Percentiles rank a stretch among this genome's conserved stretches.
These are phyloP conservation scores for Hydropotes inermis DNA, from an alignment of 2,113 vertebrate genomes.

Conservation along the genomic window DNA sequence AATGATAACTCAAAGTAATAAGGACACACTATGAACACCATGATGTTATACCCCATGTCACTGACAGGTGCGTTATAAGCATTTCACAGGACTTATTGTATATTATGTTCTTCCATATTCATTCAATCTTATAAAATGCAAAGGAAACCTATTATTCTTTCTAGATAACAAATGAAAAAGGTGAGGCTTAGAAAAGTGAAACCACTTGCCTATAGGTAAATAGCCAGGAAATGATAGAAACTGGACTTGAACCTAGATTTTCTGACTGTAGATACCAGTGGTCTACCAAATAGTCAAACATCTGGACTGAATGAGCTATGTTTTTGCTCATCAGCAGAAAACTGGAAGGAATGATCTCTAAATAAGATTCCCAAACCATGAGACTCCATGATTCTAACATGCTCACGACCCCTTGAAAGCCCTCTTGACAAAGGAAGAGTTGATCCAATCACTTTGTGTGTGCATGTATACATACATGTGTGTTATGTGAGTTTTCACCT, in stretches of 20 bases:
- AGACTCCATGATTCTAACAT: background rate
- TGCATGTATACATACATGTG: background rate
- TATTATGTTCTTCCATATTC: constrained; percentile 1
- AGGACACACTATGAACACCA: background rate
- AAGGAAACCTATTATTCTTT: background rate
- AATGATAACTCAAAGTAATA: background rate
- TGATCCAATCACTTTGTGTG: background rate
- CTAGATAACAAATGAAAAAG: constrained; percentile 22
- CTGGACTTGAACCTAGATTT: background rate
- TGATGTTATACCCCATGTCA: background rate
- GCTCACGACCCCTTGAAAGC: background rate
- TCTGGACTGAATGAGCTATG: background rate
- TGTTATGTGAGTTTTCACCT: background rate
- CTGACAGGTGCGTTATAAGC: background rate
- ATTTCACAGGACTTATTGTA: background rate
- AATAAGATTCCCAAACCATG: background rate
- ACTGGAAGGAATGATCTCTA: background rate
- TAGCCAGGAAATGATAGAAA: background rate
- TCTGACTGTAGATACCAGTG: background rate
- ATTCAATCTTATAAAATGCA: constrained; percentile 4
- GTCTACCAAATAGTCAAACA: background rate
- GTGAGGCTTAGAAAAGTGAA: background rate
- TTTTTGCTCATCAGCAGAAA: background rate
- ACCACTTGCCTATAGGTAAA: background rate
- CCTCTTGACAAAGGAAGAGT: constrained; percentile 7